A percentile compares a stretch with the other conserved stretches of the same genome.
phyloP scores from a whole-genome alignment of 2,888 invertebrate species.

The Brachyopa scutellaris region DNA sequence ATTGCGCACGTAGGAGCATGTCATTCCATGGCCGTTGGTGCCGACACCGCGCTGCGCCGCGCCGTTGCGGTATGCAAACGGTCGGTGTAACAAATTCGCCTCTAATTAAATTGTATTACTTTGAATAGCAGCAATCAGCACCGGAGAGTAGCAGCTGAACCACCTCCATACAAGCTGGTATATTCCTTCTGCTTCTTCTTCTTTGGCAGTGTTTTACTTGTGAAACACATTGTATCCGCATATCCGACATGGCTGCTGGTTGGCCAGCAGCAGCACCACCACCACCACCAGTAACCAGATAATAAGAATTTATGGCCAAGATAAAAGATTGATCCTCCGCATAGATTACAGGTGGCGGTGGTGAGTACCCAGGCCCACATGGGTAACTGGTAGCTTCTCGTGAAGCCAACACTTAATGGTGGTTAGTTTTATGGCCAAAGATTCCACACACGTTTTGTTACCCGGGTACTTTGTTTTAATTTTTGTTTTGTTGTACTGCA shows the following conservation, averaged over 20 bases:
- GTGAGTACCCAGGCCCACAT: constrained; percentile 60
- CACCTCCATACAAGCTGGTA: constrained; percentile 6
- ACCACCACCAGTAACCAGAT: constrained; percentile 36
- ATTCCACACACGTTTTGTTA: constrained; percentile 60
- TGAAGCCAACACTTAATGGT: constrained; percentile 60
- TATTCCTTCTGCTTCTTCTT: too few relatives aligned
- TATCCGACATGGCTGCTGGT: constrained; percentile 52
- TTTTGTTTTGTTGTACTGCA: not conserved
- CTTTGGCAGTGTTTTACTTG: constrained; percentile 56
- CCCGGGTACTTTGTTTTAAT: constrained; percentile 4
- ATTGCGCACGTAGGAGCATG: constrained; percentile 65
- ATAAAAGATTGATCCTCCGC: constrained; percentile 69
- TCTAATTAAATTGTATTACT: constrained; percentile 72
- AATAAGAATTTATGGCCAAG: constrained; percentile 69
- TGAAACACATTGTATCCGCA: constrained; percentile 59
- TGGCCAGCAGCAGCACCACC: constrained; percentile 19
- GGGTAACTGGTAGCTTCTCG: constrained; percentile 52
- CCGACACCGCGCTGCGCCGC: constrained; percentile 26
- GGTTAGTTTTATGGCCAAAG: constrained; percentile 63
- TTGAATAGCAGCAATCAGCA: constrained; percentile 67
- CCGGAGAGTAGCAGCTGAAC: not conserved
- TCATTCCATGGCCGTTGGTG: constrained; percentile 29
- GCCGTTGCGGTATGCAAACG: constrained; percentile 63
- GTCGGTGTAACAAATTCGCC: constrained; percentile 66
- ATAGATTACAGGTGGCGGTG: constrained; percentile 72